phyloP scores from a whole-genome alignment of 2,113 vertebrate genomes.

The Condylura cristata region DNA sequence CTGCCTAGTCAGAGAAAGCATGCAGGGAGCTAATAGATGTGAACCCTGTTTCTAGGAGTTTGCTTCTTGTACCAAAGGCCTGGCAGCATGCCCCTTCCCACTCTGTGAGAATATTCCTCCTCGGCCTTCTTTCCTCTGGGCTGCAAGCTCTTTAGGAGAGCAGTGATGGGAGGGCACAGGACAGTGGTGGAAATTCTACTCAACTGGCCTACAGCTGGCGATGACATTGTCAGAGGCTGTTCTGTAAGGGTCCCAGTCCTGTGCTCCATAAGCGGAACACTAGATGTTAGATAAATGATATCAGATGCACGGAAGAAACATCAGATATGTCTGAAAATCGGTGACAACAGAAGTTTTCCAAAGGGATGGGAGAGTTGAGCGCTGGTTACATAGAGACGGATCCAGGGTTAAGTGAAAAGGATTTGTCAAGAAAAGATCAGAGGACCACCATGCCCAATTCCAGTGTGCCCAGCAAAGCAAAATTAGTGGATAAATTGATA shows the following conservation, averaged over 20 bases:
- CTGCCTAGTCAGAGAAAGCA: neutral
- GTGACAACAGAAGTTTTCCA: slow-evolving; percentile 20
- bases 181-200: neutral
- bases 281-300: neutral
- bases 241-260: neutral
- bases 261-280: neutral
- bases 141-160: neutral
- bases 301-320: neutral
- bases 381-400: neutral
- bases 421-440: neutral
- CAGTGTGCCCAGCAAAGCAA: neutral
- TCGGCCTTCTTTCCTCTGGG: neutral
- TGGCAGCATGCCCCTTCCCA: neutral
- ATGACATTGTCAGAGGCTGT: neutral
- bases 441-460: neutral
- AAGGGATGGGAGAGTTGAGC: neutral
- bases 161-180: neutral
- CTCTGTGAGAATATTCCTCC: neutral
- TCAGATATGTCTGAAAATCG: neutral
- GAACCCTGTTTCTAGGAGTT: neutral
- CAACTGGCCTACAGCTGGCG: neutral
- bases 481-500: neutral
- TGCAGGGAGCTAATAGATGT: neutral
- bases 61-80: neutral
- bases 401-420: neutral